Evolutionary conservation across 2,797 vertebrate genomes (phyloP).

Genomic region (Peromyscus eremicus): DNA sequence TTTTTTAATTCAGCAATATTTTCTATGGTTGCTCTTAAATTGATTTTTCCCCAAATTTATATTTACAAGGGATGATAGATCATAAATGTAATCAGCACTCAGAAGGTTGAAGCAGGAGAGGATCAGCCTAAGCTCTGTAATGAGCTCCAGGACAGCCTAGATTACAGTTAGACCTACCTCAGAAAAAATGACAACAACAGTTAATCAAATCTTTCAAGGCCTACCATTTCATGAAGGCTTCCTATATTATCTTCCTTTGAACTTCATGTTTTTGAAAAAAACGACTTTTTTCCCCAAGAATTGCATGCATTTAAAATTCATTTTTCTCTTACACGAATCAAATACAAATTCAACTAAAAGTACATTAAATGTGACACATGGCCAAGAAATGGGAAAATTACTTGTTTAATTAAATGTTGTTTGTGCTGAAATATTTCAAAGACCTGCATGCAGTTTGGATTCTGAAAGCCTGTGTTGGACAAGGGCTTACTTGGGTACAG

Average conservation of each 20-base stretch:
- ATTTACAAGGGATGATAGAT: background rate
- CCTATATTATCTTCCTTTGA: background rate
- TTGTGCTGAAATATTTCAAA: background rate
- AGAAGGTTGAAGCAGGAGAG: background rate
- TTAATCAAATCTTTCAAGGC: background rate
- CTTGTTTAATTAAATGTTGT: background rate
- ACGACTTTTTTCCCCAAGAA: background rate
- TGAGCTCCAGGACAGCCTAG: background rate
- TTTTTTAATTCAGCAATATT: background rate
- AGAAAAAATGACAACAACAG: background rate
- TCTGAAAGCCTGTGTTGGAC: background rate
- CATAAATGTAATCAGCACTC: background rate
- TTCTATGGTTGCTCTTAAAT: background rate
- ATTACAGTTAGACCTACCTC: background rate
- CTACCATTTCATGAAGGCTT: background rate
- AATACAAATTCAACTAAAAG: conserved; percentile 52
- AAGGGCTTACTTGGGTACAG: background rate
- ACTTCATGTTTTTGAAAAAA: conserved; percentile 10
- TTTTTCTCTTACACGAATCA: conserved; percentile 48
- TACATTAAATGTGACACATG: background rate
- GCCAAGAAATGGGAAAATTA: background rate
- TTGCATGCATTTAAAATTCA: conserved; percentile 18
- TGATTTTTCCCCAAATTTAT: background rate
- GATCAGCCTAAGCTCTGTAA: background rate
- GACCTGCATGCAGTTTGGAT: background rate